These are phyloP conservation scores for Pygmarrhopalites habei DNA, from an alignment of 1,140 invertebrate species.

Conservation along the genomic window DNA sequence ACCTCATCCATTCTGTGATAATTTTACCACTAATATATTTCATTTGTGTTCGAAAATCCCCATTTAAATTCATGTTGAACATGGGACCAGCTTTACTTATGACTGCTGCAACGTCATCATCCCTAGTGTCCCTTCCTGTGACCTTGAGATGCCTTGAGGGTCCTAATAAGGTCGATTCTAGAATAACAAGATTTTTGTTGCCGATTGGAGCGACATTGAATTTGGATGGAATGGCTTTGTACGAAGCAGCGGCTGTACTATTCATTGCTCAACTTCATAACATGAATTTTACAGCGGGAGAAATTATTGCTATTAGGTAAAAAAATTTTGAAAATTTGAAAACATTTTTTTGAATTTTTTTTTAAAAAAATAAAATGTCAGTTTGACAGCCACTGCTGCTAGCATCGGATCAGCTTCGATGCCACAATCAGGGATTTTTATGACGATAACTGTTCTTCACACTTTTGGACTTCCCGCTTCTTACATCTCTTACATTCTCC, in stretches of 20 bases:
- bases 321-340: too few species aligned
- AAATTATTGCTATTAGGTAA: constrained; percentile 31
- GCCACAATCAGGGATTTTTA: background rate
- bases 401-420: constrained; percentile 44
- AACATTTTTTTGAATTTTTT: too few species aligned
- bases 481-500: background rate
- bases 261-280: constrained; percentile 65
- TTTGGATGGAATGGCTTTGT: constrained; percentile 55
- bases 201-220: constrained; percentile 58
- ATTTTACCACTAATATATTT: constrained; percentile 47
- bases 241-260: constrained; percentile 63
- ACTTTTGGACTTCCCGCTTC: background rate
- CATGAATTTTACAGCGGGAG: constrained; percentile 39
- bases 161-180: constrained; percentile 53
- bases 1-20: constrained; percentile 47
- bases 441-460: background rate
- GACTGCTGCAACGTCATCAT: too few species aligned
- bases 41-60: constrained; percentile 44
- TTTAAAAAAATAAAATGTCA: too few species aligned
- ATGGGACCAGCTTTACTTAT: constrained; percentile 48
- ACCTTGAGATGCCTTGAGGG: constrained; percentile 59
- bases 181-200: constrained; percentile 59
- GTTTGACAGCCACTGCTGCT: constrained; percentile 55
- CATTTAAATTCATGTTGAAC: constrained; percentile 46
- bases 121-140: constrained; percentile 56